Evolutionary conservation across 1,140 invertebrate genomes (phyloP), one percentile per base, ranked within the genome.

Genomic region (Brachionus plicatilis): DNA sequence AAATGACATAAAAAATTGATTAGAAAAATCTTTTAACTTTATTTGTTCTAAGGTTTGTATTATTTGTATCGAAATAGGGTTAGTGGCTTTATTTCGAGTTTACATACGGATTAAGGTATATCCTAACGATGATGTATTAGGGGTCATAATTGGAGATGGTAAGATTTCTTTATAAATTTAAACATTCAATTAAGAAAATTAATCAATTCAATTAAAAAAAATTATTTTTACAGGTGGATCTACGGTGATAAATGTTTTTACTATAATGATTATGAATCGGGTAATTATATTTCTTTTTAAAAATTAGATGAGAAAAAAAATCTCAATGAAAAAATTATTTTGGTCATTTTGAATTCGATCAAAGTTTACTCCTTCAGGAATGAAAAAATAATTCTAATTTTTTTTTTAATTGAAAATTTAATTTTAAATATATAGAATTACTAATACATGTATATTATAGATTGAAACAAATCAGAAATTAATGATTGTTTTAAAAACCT

Each of bases 171-270:
- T 17, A 0, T 33, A 14, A 0, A 43, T 84, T 2, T 85, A 80
- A 7, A 84, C 86, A 7, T 88, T 89, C 6, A 37, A 37, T 0
- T 37, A 3, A 0, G 50, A n/a, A n/a, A n/a, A n/a, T n/a, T n/a
- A n/a, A n/a, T n/a, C n/a, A n/a, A n/a, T n/a, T n/a, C n/a, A n/a
- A n/a, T n/a, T n/a, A n/a, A n/a, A n/a, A n/a, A n/a, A n/a, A n/a
- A 7, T 88, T 89, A 90, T 7, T 90, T 27, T 70, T 87, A 0
- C 87, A 89, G 88, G 88, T 7, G 85, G 90, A 11, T 85, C 87
- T 0, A 88, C 90, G 11, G 12, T 90, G 5, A 86, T 90, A 56
- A 90, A 90, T 68, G 89, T 89, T 11, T 78, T 90, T 11, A 89
- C 89, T 6, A 90, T 90, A 11, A 85, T 90, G 29, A 84, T 90